Evolutionary conservation across 2,797 vertebrate species (phyloP), one percentile per base, ranked within the genome.

Genomic region (Dallia pectoralis): DNA sequence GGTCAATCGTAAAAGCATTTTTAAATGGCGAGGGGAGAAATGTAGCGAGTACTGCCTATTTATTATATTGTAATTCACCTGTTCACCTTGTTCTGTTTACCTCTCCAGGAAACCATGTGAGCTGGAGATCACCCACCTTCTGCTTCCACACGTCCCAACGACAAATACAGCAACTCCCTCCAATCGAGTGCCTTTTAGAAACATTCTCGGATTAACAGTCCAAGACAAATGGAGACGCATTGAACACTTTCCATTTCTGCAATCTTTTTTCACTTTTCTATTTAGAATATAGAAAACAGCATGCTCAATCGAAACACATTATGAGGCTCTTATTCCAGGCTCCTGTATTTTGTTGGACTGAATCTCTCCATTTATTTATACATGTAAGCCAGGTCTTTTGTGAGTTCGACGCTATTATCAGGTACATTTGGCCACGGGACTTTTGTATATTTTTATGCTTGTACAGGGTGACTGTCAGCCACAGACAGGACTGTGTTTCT

Each of bases 181-280:
- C 67, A 51, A 69, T 69, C 29, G 4, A 2, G 44, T 68, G 22
- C 44, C 36, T 68, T 67, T 19, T 12, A 64, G 56, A 64, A 64
- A 48, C 70, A 30, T 40, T 7, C 61, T 63, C 16, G 14, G 62
- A 64, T 29, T 4, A 30, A 11, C 29, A 18, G 19, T 19, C 1
- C 62, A 32, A 33, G 30, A 66, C 33, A 66, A 44, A 36, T 36
- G 18, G 29, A 66, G 36, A 22, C 40, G 9, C 32, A 59, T 59
- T 59, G 18, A 22, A 22, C 12, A 66, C 53, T 56, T 25, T 18
- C 1, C 48, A 16, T 18, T 6, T 11, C 9, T 56, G n/a, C n/a
- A 22, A 22, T 56, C n/a, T 22, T 56, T 22, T 22, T 56, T 0
- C n/a, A 56, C n/a, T 53, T 53, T 53, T 53, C 18, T 53, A 53